Evolutionary conservation across 1,140 invertebrate genomes (phyloP), one percentile per base, ranked within the genome.

Genomic region (Zaprionus ghesquierei): DNA sequence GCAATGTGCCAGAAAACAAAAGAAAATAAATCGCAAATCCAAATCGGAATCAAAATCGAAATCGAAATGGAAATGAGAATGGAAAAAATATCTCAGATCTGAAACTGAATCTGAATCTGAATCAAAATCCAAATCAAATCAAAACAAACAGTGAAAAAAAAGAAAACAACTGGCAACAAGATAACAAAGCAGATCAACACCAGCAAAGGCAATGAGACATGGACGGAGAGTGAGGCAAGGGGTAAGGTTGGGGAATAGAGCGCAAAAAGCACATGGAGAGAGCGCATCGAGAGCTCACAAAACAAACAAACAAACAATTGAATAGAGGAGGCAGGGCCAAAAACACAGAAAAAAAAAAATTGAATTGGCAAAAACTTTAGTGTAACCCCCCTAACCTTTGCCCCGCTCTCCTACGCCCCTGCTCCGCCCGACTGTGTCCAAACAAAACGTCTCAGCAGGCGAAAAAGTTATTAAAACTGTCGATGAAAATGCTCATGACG

Each of bases 401-500:
- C 46, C 31, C 20, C 23, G 27, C 23, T 9, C 12, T 5, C 13
- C 22, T 4, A 27, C 23, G 2, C 22, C 55, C n/a, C 31, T n/a
- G 31, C 41, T 8, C 20, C 61, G n/a, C 15, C 5, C 6, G 35
- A 41, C 35, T 41, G 35, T 75, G 64, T 62, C 74, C 75, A 86
- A 86, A 75, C 79, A 78, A 75, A 81, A 66, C 63, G 79, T 54
- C 69, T 78, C 55, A 61, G 61, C 46, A 69, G 63, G 69, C 63
- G 59, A 69, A 85, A 86, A 78, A 77, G 81, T 85, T 85, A 87
- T 85, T 85, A 85, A 85, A 85, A 85, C 81, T 81, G 78, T 81
- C 81, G 78, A 86, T 78, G 55, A 63, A 60, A 72, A 71, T 70
- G 75, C 49, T 71, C 53, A 38, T 49, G 71, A 70, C 53, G 65